Base-by-base conservation (phyloP, 2,113 vertebrate genomes). In the Dinomys branickii region DNA sequence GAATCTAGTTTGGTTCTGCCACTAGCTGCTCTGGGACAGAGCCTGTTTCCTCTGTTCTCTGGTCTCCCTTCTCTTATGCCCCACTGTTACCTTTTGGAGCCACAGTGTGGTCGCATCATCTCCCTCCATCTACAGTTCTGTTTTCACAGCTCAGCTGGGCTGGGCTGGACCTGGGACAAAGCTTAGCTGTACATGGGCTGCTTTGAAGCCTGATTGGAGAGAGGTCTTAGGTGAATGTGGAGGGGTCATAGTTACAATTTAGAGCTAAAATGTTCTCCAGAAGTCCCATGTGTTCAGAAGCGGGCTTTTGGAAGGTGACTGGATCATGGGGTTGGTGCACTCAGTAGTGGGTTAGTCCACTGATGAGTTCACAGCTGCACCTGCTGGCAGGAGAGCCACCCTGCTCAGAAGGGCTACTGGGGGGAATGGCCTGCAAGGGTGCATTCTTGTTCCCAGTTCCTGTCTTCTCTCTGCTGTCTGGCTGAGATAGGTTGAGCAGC, bases 111-210 rank as follows among this genome's bases (percentile, higher is more conserved):
- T 56, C 7, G 1, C 14, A 5, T 35, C 9, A 14, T 22, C 50
- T 0, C 0, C 11, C 38, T 59, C 41, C 47, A 8, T 20, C 19
- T 24, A 30, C 4, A 52, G 33, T n/a, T 16, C 58, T 3, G 2
- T 50, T 93, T 54, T 93, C 5, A 11, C 26, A 11, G 33, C 7
- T 33, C 8, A 0, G 67, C 67, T 28, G 44, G 28, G 47, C 52
- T 2, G 14, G 35, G 11, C 78, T 75, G 41, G 85, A 26, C 41
- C 56, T 11, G 24, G 84, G 22, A 56, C 33, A 41, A 35, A 90
- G 52, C 26, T 50, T 61, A 78, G 54, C 59, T 65, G 85, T 22
- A 5, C 14, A 8, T 67, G 61, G 58, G 61, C 28, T 81, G 61
- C 71, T 44, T 22, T 2, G 20, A 20, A n/a, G 67, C 17, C 47